Conservation (phyloP, 37 sponge, comb jelly and placozoan genomes). For the Axinella damicornis region DNA sequence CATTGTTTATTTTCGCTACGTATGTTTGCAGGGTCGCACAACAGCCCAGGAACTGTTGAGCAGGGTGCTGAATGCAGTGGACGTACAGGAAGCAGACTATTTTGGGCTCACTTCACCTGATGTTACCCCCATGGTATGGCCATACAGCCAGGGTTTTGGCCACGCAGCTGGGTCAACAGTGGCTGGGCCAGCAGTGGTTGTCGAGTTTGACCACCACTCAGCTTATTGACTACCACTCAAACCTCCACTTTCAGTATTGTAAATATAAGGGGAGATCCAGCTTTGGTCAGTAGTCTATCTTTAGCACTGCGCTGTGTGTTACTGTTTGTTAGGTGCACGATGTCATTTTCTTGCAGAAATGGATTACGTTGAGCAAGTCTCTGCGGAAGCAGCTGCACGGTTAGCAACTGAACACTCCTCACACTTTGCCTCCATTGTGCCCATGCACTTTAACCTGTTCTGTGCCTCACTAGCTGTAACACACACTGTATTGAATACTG, state of each 20-base stretch:
- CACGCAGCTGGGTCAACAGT: not conserved
- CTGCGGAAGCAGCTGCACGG: conserved; percentile 73
- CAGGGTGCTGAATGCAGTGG: conserved; percentile 6
- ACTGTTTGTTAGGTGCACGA: not conserved
- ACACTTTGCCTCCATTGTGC: too few species aligned
- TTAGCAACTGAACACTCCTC: not conserved
- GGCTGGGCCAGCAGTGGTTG: too few species aligned
- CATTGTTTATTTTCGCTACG: too few species aligned
- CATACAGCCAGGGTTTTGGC: not conserved
- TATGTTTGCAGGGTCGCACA: not conserved
- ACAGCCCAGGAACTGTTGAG: conserved; percentile 54
- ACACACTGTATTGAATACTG: too few species aligned
- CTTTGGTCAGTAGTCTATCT: too few species aligned
- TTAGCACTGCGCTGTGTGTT: too few species aligned
- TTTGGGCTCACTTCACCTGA: conserved; percentile 54
- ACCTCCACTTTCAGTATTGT: too few species aligned
- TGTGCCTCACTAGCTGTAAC: too few species aligned
- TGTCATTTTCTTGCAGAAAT: conserved; percentile 30
- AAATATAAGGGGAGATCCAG: too few species aligned
- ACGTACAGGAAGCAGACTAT: conserved; percentile 32
- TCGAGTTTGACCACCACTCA: too few species aligned
- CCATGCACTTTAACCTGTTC: too few species aligned
- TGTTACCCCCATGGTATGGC: conserved; percentile 6
- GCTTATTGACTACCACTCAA: too few species aligned
- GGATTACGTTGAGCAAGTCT: conserved; percentile 59